Evolutionary conservation across 1,140 invertebrate species (phyloP).

Genomic region (Drosophila kurseongensis): DNA sequence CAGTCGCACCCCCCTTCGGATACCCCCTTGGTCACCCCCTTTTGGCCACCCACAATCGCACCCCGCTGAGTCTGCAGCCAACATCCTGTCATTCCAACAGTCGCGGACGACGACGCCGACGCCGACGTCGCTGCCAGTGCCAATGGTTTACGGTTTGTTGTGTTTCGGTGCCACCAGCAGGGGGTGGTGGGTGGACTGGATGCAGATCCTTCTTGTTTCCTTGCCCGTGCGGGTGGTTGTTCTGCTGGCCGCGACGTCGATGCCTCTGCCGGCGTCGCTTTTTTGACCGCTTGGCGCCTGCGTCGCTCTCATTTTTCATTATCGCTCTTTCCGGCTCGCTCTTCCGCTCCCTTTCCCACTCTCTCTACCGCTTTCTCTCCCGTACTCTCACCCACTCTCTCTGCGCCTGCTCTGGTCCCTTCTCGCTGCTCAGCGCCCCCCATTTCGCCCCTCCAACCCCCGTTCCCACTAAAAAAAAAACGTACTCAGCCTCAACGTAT

Average conservation of each 20-base stretch:
- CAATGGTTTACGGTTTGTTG: conserved; percentile 84
- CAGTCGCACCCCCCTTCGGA: background rate
- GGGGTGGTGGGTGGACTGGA: conserved; percentile 5
- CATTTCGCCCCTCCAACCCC: conserved; percentile 2
- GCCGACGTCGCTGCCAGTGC: conserved; percentile 22
- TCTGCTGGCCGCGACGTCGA: conserved; percentile 46
- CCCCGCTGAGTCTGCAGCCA: conserved; percentile 26
- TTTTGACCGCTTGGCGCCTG: conserved; percentile 28
- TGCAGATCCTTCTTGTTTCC: conserved; percentile 26
- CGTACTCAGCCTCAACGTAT: conserved; percentile 39
- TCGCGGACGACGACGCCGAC: conserved; percentile 35
- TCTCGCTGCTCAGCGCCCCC: conserved; percentile 40
- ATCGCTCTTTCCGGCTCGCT: background rate
- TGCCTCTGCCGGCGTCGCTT: conserved; percentile 25
- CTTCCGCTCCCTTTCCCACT: background rate
- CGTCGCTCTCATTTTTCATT: conserved; percentile 18
- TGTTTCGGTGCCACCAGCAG: conserved; percentile 60
- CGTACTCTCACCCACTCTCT: conserved; percentile 5
- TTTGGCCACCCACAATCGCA: conserved; percentile 14
- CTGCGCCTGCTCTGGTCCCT: conserved; percentile 40
- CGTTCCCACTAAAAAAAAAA: conserved; percentile 3
- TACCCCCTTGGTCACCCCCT: background rate
- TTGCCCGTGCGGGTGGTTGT: conserved; percentile 61
- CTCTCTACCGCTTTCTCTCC: conserved; percentile 5
- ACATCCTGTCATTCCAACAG: conserved; percentile 63